Conservation (phyloP, 2,113 vertebrate genomes). For the Erpornis zantholeuca region DNA sequence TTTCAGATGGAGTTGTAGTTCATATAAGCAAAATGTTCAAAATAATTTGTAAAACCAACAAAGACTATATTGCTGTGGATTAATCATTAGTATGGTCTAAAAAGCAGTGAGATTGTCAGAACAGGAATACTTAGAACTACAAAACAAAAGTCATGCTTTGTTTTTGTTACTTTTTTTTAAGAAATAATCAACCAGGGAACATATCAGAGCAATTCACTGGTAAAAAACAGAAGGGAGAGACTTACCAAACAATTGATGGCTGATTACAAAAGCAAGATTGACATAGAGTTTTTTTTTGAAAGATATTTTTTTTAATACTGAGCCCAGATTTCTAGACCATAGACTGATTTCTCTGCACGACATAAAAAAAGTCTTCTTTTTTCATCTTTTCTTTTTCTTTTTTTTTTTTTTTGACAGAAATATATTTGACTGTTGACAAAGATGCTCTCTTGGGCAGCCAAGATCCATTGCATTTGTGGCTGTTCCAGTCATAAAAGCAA, state of each 20-base stretch:
- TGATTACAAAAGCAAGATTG: background rate
- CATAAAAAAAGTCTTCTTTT: background rate
- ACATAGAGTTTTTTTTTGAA: background rate
- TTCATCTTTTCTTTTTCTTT: background rate
- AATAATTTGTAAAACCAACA: background rate
- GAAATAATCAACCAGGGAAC: background rate
- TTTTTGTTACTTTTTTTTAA: background rate
- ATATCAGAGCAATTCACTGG: background rate
- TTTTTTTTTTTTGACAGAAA: background rate
- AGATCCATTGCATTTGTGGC: background rate
- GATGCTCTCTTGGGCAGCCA: background rate
- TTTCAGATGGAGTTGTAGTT: background rate
- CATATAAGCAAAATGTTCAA: background rate
- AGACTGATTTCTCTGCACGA: background rate
- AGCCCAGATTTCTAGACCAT: background rate
- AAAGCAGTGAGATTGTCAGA: background rate
- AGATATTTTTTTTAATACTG: background rate
- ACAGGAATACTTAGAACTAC: background rate
- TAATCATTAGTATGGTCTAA: background rate
- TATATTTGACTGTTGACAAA: background rate
- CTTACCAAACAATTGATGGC: background rate
- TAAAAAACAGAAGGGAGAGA: background rate
- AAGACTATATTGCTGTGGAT: background rate
- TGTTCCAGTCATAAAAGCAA: background rate
- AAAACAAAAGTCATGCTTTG: background rate